Percentiles rank a stretch among this genome's conserved stretches.
Conservation (phyloP, 2,797 vertebrate genomes). For the Sylvilagus floridanus region DNA sequence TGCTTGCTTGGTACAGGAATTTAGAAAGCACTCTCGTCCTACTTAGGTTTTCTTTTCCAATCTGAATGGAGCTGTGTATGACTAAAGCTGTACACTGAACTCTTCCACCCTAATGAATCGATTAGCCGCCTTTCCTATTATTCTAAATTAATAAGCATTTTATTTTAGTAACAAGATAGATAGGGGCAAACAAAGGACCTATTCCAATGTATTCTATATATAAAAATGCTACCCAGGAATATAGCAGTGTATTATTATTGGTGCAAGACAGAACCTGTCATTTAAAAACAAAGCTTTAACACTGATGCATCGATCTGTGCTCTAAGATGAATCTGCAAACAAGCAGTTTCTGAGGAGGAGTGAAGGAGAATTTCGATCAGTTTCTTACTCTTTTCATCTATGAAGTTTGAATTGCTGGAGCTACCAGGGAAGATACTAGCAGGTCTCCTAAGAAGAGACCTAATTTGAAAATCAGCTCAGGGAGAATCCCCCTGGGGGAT, state of each 20-base stretch:
- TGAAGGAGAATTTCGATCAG: not conserved
- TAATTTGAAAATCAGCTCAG: slow-evolving; percentile 9
- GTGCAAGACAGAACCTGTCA: not conserved
- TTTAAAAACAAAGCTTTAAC: not conserved
- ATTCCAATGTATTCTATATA: not conserved
- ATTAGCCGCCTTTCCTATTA: not conserved
- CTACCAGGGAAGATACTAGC: slow-evolving; percentile 11
- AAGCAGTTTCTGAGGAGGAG: not conserved
- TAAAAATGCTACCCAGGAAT: not conserved
- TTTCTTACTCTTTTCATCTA: slow-evolving; percentile 28
- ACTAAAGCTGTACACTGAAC: not conserved
- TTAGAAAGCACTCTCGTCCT: not conserved
- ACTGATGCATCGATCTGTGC: not conserved
- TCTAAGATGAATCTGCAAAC: not conserved
- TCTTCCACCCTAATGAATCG: not conserved
- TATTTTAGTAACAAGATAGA: not conserved
- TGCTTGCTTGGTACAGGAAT: not conserved
- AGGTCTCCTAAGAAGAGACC: not conserved
- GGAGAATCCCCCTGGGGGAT: not conserved
- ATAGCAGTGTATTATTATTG: not conserved
- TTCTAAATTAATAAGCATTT: not conserved
- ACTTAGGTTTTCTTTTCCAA: not conserved
- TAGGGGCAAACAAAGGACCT: not conserved
- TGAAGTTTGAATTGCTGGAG: slow-evolving; percentile 17
- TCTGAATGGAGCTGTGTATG: not conserved